Evolutionary conservation across 1,140 invertebrate species (phyloP).

Genomic region (Spodoptera litura): DNA sequence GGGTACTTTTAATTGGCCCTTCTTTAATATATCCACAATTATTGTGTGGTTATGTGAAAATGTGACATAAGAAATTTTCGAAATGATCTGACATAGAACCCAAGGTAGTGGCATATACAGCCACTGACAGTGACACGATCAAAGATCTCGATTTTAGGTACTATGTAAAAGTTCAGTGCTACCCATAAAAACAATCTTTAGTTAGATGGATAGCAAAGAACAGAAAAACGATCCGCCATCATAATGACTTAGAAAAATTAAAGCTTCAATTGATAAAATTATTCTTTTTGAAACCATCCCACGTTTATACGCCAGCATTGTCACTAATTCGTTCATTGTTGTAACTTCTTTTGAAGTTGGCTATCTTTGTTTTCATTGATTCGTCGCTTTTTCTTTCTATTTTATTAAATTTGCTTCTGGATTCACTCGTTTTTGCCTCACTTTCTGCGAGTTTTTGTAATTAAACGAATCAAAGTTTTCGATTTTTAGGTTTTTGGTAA

Average conservation of each 20-base stretch:
- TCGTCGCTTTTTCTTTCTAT: not conserved
- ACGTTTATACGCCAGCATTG: constrained; percentile 32
- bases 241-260: constrained; percentile 20
- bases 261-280: constrained; percentile 14
- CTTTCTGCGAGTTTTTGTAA: not conserved
- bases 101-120: too few species aligned
- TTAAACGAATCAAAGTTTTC: not conserved
- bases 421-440: not conserved
- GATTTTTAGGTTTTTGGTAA: not conserved
- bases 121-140: too few species aligned
- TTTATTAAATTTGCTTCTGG: constrained; percentile 29
- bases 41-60: too few species aligned
- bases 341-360: constrained; percentile 20
- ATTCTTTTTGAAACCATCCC: constrained; percentile 32
- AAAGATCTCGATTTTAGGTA: too few species aligned
- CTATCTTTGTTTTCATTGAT: constrained; percentile 41
- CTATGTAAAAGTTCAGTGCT: too few species aligned
- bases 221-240: not conserved
- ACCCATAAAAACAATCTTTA: not conserved
- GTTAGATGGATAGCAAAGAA: not conserved
- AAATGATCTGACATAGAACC: too few species aligned
- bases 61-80: too few species aligned
- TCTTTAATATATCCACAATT: too few species aligned
- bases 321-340: constrained; percentile 39
- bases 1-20: too few species aligned